phyloP scores from a whole-genome alignment of 2,113 vertebrate genomes.

The Cheilinus undulatus region DNA sequence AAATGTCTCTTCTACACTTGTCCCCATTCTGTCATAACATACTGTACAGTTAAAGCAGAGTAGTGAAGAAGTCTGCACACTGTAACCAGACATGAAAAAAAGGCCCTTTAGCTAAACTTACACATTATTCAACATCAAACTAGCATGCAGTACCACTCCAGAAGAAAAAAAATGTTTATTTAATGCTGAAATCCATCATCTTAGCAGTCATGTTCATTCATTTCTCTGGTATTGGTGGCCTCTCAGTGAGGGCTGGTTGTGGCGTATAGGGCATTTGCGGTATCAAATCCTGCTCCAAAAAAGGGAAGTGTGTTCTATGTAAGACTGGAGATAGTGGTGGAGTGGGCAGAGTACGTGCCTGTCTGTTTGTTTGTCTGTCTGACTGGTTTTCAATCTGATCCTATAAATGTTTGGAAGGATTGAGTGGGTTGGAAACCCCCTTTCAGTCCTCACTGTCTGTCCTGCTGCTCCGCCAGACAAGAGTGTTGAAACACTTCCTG shows the following conservation, averaged over 20 bases:
- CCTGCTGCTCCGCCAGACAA: slow-evolving; percentile 63
- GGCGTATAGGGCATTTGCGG: slow-evolving; percentile 14
- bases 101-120: slow-evolving; percentile 45
- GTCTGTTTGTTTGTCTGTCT: slow-evolving; percentile 59
- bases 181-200: neutral
- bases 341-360: slow-evolving; percentile 6
- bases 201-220: neutral
- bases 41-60: slow-evolving; percentile 16
- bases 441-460: slow-evolving; percentile 47
- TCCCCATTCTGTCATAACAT: slow-evolving; percentile 74
- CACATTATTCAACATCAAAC: slow-evolving; percentile 33
- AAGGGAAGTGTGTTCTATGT: slow-evolving; percentile 49
- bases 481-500: slow-evolving; percentile 71
- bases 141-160: neutral
- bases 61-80: slow-evolving; percentile 5
- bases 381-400: slow-evolving; percentile 58
- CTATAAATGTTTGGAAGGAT: slow-evolving; percentile 28
- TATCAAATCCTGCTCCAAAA: slow-evolving; percentile 35
- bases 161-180: neutral
- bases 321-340: slow-evolving; percentile 31
- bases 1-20: slow-evolving; percentile 52
- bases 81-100: slow-evolving; percentile 41
- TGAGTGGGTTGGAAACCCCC: slow-evolving; percentile 64
- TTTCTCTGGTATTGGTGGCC: slow-evolving; percentile 36
- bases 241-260: slow-evolving; percentile 31